These are phyloP conservation scores for Tragelaphus strepsiceros DNA, from an alignment of 2,113 vertebrate species.

Conservation along the genomic window DNA sequence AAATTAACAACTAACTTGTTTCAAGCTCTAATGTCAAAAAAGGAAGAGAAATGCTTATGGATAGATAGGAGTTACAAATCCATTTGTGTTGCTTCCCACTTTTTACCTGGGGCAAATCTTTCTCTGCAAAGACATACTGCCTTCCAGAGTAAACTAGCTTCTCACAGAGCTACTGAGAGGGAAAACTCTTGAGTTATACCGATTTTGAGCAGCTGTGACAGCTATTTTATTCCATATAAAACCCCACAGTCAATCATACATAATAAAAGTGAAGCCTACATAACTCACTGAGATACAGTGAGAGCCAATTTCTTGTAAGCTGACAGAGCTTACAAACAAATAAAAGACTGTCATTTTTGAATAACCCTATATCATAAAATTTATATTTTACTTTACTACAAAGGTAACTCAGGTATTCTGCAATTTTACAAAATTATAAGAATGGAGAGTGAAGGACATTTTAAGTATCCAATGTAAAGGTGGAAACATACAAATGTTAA, in stretches of 20 bases:
- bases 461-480: neutral
- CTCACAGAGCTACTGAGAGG: neutral
- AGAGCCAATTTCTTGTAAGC: neutral
- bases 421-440: neutral
- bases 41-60: neutral
- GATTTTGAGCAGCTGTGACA: neutral
- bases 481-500: neutral
- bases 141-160: neutral
- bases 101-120: neutral
- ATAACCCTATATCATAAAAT: neutral
- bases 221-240: conserved; percentile 38
- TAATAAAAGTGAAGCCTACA: conserved; percentile 1
- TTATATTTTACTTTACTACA: neutral
- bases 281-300: neutral
- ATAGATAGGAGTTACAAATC: neutral
- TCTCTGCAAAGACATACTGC: neutral
- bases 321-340: neutral
- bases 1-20: neutral
- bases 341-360: neutral
- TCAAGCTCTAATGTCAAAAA: neutral
- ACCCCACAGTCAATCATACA: neutral
- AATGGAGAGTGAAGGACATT: neutral
- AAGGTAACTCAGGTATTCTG: neutral
- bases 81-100: neutral
- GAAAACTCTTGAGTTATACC: conserved; percentile 1